Percentiles rank a stretch among this genome's conserved stretches.
These are phyloP conservation scores for Pollimyrus isidori DNA, from an alignment of 2,113 vertebrate species.

Conservation along the genomic window DNA sequence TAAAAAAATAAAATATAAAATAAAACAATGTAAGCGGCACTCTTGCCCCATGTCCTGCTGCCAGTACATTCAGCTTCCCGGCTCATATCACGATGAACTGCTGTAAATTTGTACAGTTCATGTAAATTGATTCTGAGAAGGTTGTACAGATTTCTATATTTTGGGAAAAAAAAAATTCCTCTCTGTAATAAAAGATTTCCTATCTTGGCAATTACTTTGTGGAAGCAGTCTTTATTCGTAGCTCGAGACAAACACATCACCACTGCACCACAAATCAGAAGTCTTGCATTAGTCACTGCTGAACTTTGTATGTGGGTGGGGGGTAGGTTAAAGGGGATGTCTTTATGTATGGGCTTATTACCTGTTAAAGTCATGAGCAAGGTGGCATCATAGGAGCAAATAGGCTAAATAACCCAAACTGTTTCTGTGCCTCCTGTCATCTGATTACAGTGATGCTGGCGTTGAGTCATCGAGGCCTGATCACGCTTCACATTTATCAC, in stretches of 20 bases:
- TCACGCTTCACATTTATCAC: background rate
- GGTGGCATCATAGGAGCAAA: background rate
- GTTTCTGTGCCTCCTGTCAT: background rate
- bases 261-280: background rate
- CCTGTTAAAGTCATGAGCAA: background rate
- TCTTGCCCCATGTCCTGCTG: constrained; percentile 94
- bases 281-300: background rate
- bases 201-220: constrained; percentile 65
- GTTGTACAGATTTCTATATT: constrained; percentile 99
- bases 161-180: constrained; percentile 88
- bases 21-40: constrained; percentile 38
- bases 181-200: constrained; percentile 99
- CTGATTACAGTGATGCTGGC: background rate
- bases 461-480: background rate
- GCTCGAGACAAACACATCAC: background rate
- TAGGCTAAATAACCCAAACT: background rate
- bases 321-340: background rate
- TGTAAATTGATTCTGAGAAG: constrained; percentile 99
- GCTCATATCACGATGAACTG: constrained; percentile 99
- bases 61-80: constrained; percentile 78
- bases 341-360: background rate
- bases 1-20: constrained; percentile 43
- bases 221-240: constrained; percentile 44
- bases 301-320: background rate
- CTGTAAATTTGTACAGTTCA: constrained; percentile 99